A percentile compares a stretch with the other conserved stretches of the same genome.
Evolutionary conservation across 2,888 invertebrate species (phyloP).

Genomic region (Agapostemon virescens): DNA sequence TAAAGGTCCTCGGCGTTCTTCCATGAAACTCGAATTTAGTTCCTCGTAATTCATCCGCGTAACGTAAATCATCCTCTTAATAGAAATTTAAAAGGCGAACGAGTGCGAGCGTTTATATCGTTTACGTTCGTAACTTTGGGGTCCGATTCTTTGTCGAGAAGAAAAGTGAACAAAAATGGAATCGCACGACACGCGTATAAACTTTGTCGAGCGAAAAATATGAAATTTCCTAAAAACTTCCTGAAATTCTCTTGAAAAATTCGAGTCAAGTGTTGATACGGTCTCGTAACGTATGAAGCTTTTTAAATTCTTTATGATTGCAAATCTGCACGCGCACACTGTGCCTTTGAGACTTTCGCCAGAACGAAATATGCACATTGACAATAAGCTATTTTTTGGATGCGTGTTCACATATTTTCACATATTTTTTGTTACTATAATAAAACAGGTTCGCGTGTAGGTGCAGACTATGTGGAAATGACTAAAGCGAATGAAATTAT

Average conservation of each 20-base stretch:
- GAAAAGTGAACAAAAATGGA: conserved; percentile 37
- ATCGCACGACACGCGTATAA: conserved; percentile 14
- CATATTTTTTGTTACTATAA: neutral
- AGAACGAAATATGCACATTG: conserved; percentile 1
- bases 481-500: neutral
- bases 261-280: conserved; percentile 4
- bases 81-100: conserved; percentile 47
- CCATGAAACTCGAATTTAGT: conserved; percentile 42
- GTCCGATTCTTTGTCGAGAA: conserved; percentile 12
- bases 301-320: conserved; percentile 6
- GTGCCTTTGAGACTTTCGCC: neutral
- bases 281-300: conserved; percentile 8
- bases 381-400: neutral
- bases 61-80: conserved; percentile 49
- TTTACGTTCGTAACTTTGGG: conserved; percentile 8
- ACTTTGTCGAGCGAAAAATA: conserved; percentile 6
- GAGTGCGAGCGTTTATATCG: conserved; percentile 12
- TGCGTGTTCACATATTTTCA: neutral
- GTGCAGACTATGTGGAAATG: neutral
- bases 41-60: conserved; percentile 33
- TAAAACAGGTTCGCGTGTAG: neutral
- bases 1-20: conserved; percentile 30
- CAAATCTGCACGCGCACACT: neutral
- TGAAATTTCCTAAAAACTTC: conserved; percentile 11
- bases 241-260: conserved; percentile 3